Percentiles rank a stretch among this genome's conserved stretches.
These are phyloP conservation scores for Stenopsyche tienmushanensis DNA, from an alignment of 1,140 invertebrate genomes.

Conservation along the genomic window DNA sequence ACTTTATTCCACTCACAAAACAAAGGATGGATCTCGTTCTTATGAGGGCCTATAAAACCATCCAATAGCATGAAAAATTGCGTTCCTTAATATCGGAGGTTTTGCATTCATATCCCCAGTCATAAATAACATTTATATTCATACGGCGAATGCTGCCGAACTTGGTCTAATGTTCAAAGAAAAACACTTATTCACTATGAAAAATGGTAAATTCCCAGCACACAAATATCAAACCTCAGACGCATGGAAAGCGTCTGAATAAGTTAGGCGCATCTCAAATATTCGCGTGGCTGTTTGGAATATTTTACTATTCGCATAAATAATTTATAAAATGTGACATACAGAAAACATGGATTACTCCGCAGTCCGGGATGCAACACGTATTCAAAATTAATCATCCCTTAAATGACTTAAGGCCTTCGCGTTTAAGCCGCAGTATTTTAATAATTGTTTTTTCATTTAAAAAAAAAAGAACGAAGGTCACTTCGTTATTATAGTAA, in stretches of 20 bases:
- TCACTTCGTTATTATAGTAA: too few species aligned
- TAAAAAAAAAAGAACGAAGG: too few species aligned
- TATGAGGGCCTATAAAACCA: not conserved
- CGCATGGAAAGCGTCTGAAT: not conserved
- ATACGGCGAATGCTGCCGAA: slow-evolving; percentile 14
- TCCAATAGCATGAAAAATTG: not conserved
- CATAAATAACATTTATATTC: slow-evolving; percentile 29
- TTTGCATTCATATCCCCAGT: slow-evolving; percentile 5
- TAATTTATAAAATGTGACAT: too few species aligned
- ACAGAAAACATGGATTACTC: too few species aligned
- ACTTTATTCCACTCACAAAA: too few species aligned
- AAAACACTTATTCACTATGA: slow-evolving; percentile 29
- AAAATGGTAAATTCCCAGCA: slow-evolving; percentile 24
- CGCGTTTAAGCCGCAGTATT: too few species aligned
- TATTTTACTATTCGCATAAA: not conserved
- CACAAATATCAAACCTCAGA: slow-evolving; percentile 17
- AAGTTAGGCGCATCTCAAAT: slow-evolving; percentile 1
- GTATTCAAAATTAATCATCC: too few species aligned
- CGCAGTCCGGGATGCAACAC: too few species aligned
- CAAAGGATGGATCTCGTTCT: too few species aligned
- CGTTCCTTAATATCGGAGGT: not conserved
- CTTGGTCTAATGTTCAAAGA: slow-evolving; percentile 25
- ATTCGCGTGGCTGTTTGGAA: not conserved
- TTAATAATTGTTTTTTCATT: too few species aligned
- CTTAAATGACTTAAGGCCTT: too few species aligned